Evolutionary conservation across 1,140 invertebrate genomes (phyloP).

Genomic region (Bradysia coprophila): DNA sequence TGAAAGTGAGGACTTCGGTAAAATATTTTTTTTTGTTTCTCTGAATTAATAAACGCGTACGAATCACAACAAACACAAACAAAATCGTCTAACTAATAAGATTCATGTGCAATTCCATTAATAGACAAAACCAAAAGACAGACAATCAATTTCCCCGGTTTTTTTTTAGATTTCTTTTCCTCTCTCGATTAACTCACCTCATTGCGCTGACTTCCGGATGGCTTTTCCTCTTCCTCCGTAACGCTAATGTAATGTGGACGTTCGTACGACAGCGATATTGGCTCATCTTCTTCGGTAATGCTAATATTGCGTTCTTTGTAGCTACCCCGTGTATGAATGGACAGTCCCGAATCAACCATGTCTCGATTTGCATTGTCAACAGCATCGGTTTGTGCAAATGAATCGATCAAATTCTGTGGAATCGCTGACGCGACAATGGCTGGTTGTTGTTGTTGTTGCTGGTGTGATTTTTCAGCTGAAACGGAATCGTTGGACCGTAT

Average conservation of each 20-base stretch:
- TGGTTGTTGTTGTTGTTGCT: neutral
- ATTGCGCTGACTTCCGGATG: neutral
- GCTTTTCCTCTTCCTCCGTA: slow-evolving; percentile 16
- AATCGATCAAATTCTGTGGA: slow-evolving; percentile 6
- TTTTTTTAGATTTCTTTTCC: no score
- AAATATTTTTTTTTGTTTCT: no score
- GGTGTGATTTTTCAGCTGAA: neutral
- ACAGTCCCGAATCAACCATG: slow-evolving; percentile 3
- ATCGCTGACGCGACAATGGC: neutral
- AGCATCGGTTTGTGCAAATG: slow-evolving; percentile 7
- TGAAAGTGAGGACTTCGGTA: no score
- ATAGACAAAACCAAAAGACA: no score
- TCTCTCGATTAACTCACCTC: no score
- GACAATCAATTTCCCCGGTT: no score
- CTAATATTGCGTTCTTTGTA: slow-evolving; percentile 19
- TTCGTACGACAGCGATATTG: slow-evolving; percentile 14
- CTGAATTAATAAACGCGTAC: no score
- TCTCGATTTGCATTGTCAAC: neutral
- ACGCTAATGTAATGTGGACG: slow-evolving; percentile 20
- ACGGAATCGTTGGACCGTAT: neutral
- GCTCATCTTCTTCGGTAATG: slow-evolving; percentile 19
- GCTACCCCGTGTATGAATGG: slow-evolving; percentile 5
- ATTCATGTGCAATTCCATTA: no score
- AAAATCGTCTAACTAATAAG: no score
- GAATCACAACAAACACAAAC: no score